Conservation (phyloP, 2,113 vertebrate genomes). For the Phylloscopus whistleri region DNA sequence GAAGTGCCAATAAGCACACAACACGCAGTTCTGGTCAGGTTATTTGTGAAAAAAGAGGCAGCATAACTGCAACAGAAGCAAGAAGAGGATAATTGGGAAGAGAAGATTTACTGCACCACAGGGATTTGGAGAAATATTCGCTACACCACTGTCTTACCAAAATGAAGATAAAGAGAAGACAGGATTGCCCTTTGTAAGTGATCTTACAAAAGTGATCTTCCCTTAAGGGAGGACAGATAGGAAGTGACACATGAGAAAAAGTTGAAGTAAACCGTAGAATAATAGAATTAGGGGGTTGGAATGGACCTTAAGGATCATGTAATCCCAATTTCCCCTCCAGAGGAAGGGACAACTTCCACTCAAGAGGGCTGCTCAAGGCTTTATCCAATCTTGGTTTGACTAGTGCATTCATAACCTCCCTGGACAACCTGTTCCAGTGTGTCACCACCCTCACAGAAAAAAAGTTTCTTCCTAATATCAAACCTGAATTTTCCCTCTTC, state of each 20-base stretch:
- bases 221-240: neutral
- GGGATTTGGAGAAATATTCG: neutral
- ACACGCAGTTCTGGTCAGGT: neutral
- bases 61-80: neutral
- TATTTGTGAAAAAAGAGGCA: neutral
- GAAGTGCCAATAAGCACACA: neutral
- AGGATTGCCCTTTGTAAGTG: neutral
- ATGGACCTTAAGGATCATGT: neutral
- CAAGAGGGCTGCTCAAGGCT: fast-evolving
- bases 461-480: neutral
- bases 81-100: neutral
- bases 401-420: neutral
- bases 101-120: neutral
- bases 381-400: neutral
- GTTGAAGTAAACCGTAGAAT: neutral
- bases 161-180: neutral
- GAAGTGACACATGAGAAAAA: neutral
- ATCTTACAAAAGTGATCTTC: neutral
- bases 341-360: neutral
- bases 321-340: neutral
- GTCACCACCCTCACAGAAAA: neutral
- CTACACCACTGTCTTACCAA: neutral
- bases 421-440: neutral
- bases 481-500: neutral
- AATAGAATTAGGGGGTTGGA: neutral